Evolutionary conservation across 2,113 vertebrate species (phyloP), one percentile per base, ranked within the genome.

Genomic region (Tetrao urogallus): DNA sequence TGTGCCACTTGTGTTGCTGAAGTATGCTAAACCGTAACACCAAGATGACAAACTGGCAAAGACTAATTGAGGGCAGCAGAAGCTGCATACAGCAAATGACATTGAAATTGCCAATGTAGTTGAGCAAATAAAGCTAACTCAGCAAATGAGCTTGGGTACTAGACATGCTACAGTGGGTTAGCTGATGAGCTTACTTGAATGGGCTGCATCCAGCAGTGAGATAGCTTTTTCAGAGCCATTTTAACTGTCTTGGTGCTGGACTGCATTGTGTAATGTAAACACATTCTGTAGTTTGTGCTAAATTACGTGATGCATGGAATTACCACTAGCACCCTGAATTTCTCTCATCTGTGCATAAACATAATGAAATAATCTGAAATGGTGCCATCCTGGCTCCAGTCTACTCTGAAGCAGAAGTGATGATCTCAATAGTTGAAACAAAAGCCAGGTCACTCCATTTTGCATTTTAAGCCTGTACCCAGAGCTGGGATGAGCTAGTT

Each of bases 131-230:
- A 81, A 80, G 58, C 7, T 0, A 82, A 36, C 87, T 94, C 92
- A 92, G 94, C 93, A 80, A 57, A 48, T 76, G 38, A 88, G 89
- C 83, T 34, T 15, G 69, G 61, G 24, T 90, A n/a, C 93, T 92
- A 92, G 96, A 73, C 79, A 82, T 63, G 92, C 94, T 96, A 34
- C 90, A 90, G 85, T 85, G 90, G 56, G 17, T 32, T 18, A 74
- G 38, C 2, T 74, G 90, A 88, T 92, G 79, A 92, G 82, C 72
- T 93, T 86, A 20, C 91, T 95, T 88, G 82, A 20, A 48, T 69
- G 28, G n/a, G 90, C 75, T 86, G 56, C 8, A 8, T 42, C 67
- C 50, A 75, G 79, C 16, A 89, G 92, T 88, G 93, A 95, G 93
- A 80, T 45, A 48, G 90, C 79, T 13, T 80, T 95, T 86, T 61